Evolutionary conservation across 1,140 invertebrate genomes (phyloP).

Genomic region (Zophobas morio): DNA sequence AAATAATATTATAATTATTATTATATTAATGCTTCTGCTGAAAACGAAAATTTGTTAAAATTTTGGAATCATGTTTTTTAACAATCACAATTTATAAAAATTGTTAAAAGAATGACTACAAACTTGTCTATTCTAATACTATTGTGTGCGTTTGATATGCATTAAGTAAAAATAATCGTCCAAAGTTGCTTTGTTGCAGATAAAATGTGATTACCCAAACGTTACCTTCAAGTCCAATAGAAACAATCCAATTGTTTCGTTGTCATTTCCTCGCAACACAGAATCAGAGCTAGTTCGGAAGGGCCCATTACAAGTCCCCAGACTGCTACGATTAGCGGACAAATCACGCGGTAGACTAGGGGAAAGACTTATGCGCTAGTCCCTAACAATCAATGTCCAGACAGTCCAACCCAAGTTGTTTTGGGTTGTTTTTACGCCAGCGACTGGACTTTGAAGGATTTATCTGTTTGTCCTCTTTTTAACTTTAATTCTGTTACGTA

Average conservation of each 20-base stretch:
- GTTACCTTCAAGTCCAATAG: slow-evolving; percentile 4
- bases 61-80: no score
- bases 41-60: no score
- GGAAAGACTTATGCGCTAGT: slow-evolving; percentile 63
- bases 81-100: no score
- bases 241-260: slow-evolving; percentile 8
- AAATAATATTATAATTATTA: no score
- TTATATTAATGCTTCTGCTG: no score
- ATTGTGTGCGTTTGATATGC: neutral
- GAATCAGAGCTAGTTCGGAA: slow-evolving; percentile 25
- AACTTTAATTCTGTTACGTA: slow-evolving; percentile 37
- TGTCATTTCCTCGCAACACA: slow-evolving; percentile 23
- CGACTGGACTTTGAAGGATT: slow-evolving; percentile 62
- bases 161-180: neutral
- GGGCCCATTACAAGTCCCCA: slow-evolving; percentile 60
- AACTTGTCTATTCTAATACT: no score
- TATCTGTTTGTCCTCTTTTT: slow-evolving; percentile 60
- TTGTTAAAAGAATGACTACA: no score
- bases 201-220: neutral
- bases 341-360: slow-evolving; percentile 60
- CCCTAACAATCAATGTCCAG: slow-evolving; percentile 63
- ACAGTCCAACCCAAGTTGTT: slow-evolving; percentile 52
- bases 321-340: slow-evolving; percentile 63
- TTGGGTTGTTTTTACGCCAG: slow-evolving; percentile 55
- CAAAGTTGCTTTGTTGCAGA: neutral